phyloP scores from a whole-genome alignment of 2,113 vertebrate genomes.

The Pseudonaja textilis region DNA sequence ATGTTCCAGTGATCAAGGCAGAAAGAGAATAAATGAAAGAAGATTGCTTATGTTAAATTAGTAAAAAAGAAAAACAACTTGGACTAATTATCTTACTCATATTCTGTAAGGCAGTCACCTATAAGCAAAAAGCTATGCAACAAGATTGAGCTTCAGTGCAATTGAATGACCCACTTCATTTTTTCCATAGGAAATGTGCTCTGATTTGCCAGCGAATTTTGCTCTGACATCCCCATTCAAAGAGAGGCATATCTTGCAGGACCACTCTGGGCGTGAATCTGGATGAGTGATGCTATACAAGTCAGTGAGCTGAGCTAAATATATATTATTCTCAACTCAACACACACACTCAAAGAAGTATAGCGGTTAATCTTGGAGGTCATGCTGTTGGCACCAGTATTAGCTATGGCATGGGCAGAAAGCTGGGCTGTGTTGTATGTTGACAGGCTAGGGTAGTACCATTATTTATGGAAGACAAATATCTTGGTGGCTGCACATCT shows the following conservation, averaged over 20 bases:
- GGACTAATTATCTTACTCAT: neutral
- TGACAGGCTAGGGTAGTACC: neutral
- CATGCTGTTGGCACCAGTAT: neutral
- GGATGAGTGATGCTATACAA: neutral
- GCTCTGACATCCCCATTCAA: neutral
- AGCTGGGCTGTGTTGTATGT: neutral
- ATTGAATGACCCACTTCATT: neutral
- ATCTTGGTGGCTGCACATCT: neutral
- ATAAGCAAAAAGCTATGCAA: neutral
- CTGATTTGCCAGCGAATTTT: neutral
- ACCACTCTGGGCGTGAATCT: neutral
- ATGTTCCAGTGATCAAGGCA: neutral
- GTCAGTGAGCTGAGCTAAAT: neutral
- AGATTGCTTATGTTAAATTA: neutral
- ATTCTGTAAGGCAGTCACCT: neutral
- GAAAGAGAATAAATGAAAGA: neutral
- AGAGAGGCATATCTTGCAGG: neutral
- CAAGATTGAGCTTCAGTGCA: neutral
- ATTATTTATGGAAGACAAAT: neutral
- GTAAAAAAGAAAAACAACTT: neutral
- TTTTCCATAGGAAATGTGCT: neutral
- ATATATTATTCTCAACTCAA: neutral
- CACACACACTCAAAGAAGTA: neutral
- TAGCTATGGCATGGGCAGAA: neutral
- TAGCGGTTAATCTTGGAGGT: neutral